A percentile compares a stretch with the other conserved stretches of the same genome.
Conservation (phyloP, 2,113 vertebrate genomes). For the Galbula dea region DNA sequence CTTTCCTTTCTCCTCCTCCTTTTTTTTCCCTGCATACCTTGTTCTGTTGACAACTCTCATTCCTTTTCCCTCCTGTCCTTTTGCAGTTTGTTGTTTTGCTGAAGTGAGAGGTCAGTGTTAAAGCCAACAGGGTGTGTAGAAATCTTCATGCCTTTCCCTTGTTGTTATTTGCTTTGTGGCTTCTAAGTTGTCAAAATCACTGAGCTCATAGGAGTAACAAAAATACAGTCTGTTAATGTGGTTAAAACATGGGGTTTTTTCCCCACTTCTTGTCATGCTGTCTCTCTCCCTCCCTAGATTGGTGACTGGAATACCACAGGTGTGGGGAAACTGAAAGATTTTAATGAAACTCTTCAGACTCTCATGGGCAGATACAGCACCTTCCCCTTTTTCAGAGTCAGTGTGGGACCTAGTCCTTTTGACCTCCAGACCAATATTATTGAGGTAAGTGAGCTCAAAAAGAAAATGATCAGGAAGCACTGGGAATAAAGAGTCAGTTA, state of each 20-base stretch:
- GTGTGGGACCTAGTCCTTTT: constrained; percentile 72
- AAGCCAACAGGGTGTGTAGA: neutral
- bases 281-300: constrained; percentile 68
- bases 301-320: constrained; percentile 83
- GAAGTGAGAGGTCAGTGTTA: neutral
- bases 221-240: neutral
- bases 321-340: constrained; percentile 73
- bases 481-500: neutral
- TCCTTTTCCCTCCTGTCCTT: neutral
- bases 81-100: neutral
- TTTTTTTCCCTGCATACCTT: neutral
- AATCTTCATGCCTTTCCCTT: neutral
- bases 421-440: constrained; percentile 61
- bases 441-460: constrained; percentile 65
- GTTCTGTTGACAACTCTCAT: neutral
- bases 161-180: neutral
- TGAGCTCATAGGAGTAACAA: neutral
- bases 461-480: neutral
- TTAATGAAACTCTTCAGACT: constrained; percentile 83
- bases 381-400: constrained; percentile 89
- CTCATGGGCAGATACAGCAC: constrained; percentile 86
- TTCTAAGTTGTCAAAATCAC: neutral
- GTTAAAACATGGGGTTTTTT: neutral
- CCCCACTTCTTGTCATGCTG: neutral
- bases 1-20: neutral